Evolutionary conservation across 2,888 invertebrate genomes (phyloP).

Genomic region (Portevinia maculata): DNA sequence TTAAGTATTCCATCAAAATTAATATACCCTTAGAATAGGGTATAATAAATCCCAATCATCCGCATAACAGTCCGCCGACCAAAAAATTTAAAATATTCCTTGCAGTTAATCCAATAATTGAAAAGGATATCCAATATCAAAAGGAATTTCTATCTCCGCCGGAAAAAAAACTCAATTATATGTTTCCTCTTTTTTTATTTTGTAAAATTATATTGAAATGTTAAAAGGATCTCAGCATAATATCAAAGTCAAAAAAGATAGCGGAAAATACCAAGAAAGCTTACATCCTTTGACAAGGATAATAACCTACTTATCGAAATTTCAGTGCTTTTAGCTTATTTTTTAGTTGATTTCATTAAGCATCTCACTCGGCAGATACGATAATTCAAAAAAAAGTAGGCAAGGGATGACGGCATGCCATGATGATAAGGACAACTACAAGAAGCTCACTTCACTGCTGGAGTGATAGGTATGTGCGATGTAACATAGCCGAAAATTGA

Average conservation of each 20-base stretch:
- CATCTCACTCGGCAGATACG: background rate
- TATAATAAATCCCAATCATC: background rate
- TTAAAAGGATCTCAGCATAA: conserved; percentile 4
- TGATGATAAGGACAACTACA: conserved; percentile 54
- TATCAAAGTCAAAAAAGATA: conserved; percentile 16
- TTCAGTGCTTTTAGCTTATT: conserved; percentile 65
- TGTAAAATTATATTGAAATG: conserved; percentile 30
- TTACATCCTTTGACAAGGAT: conserved; percentile 57
- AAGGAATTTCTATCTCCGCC: conserved; percentile 35
- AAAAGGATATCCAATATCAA: conserved; percentile 63
- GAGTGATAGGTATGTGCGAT: conserved; percentile 6
- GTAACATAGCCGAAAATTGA: conserved; percentile 31
- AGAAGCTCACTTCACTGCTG: conserved; percentile 11
- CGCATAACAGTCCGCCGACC: background rate
- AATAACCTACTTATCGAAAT: conserved; percentile 63
- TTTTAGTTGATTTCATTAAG: conserved; percentile 54
- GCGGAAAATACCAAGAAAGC: conserved; percentile 28
- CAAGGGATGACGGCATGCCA: background rate
- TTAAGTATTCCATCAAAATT: no score
- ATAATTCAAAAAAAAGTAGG: background rate
- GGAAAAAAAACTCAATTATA: conserved; percentile 44
- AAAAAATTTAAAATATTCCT: conserved; percentile 34
- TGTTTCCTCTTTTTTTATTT: conserved; percentile 30
- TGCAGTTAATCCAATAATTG: conserved; percentile 61
- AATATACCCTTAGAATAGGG: no score